These are phyloP conservation scores for Donacobius atricapilla DNA, from an alignment of 2,113 vertebrate species.

Conservation along the genomic window DNA sequence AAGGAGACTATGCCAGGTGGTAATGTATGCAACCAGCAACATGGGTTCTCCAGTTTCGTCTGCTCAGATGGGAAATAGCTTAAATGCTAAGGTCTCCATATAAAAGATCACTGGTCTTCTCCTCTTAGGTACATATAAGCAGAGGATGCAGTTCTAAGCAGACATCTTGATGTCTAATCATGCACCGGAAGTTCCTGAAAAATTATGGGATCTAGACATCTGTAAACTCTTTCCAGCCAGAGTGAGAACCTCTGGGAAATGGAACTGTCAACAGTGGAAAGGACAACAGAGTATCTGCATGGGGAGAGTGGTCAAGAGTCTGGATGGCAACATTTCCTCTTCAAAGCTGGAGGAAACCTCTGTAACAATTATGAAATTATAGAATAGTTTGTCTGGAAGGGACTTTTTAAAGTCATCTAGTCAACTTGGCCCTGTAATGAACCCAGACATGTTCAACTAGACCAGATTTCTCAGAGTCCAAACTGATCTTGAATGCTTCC, in stretches of 20 bases:
- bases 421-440: neutral
- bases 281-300: rapidly evolving
- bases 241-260: neutral
- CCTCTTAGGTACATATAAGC: neutral
- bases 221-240: neutral
- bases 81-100: rapidly evolving
- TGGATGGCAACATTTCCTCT: neutral
- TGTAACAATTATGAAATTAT: neutral
- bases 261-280: neutral
- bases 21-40: neutral
- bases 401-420: neutral
- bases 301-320: neutral
- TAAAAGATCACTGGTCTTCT: neutral
- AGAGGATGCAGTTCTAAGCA: neutral
- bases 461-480: neutral
- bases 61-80: neutral
- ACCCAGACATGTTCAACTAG: neutral
- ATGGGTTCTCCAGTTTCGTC: neutral
- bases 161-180: neutral
- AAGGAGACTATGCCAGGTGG: neutral
- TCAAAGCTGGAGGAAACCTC: neutral
- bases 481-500: neutral
- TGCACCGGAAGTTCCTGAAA: neutral
- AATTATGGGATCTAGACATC: neutral
- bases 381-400: neutral